phyloP scores from a whole-genome alignment of 2,797 vertebrate species.

The Myoxocephalus aenaeus region DNA sequence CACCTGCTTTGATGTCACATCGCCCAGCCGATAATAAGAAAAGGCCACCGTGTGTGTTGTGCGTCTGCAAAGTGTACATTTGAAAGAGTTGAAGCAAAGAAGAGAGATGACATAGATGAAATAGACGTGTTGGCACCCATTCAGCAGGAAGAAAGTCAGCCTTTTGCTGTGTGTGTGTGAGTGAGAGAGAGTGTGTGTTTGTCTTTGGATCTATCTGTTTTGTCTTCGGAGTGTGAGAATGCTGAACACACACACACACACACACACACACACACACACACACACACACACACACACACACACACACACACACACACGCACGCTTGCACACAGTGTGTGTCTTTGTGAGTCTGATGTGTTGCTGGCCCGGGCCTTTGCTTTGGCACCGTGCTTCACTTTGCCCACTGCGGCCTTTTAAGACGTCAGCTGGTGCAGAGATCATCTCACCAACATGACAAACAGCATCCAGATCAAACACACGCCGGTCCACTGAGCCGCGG shows the following conservation, averaged over 20 bases:
- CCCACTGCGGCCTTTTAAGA: conserved; percentile 62
- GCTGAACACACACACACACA: conserved; percentile 39
- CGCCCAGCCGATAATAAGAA: neutral
- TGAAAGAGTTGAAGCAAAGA: conserved; percentile 6
- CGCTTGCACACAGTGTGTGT: conserved; percentile 22
- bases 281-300: conserved; percentile 27
- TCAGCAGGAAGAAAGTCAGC: conserved; percentile 19
- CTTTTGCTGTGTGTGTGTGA: conserved; percentile 6
- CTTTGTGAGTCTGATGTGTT: conserved; percentile 23
- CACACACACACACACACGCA: conserved; percentile 2
- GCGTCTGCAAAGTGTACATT: neutral
- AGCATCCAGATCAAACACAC: conserved; percentile 65
- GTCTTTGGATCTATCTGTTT: conserved; percentile 43
- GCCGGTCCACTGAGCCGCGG: conserved; percentile 53
- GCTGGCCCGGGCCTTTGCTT: conserved; percentile 42
- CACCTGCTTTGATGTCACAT: neutral
- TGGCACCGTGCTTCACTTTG: conserved; percentile 46
- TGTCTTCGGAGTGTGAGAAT: conserved; percentile 33
- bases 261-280: neutral
- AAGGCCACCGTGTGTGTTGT: neutral
- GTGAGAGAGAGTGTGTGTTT: neutral
- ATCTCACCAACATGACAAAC: conserved; percentile 73
- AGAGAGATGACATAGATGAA: conserved; percentile 18
- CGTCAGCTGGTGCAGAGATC: conserved; percentile 68
- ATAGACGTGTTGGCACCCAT: neutral